Evolutionary conservation across 2,797 vertebrate species (phyloP).

Genomic region (Dermochelys coriacea): DNA sequence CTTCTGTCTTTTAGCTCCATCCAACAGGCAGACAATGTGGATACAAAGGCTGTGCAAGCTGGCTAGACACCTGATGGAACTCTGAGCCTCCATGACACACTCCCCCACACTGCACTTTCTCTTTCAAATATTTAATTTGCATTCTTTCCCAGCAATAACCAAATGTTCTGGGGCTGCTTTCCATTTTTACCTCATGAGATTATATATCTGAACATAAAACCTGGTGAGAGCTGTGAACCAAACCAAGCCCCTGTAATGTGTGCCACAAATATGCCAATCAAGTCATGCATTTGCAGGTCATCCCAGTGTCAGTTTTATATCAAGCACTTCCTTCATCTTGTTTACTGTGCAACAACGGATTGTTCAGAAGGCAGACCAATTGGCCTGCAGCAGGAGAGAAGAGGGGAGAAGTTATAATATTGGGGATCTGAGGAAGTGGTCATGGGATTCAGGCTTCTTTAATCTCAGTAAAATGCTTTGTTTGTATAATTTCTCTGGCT

Average conservation of each 20-base stretch:
- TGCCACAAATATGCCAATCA: constrained; percentile 86
- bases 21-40: constrained; percentile 80
- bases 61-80: constrained; percentile 84
- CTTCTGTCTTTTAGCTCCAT: constrained; percentile 80
- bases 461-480: neutral
- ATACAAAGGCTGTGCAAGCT: constrained; percentile 81
- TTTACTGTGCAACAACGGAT: constrained; percentile 37
- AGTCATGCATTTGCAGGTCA: constrained; percentile 75
- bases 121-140: constrained; percentile 82
- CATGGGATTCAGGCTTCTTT: neutral
- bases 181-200: constrained; percentile 80
- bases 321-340: constrained; percentile 46
- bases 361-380: constrained; percentile 46
- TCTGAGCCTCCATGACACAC: constrained; percentile 52
- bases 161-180: constrained; percentile 75
- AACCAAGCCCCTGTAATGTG: constrained; percentile 83
- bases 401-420: neutral
- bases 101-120: constrained; percentile 47
- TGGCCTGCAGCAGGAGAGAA: neutral
- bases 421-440: neutral
- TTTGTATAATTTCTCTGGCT: neutral
- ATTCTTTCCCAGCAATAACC: constrained; percentile 83
- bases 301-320: constrained; percentile 42
- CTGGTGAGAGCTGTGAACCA: constrained; percentile 75
- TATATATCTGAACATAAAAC: constrained; percentile 76